Evolutionary conservation across 37 sponge, comb jelly and placozoan genomes (phyloP).

Genomic region (Theonella swinhoei): DNA sequence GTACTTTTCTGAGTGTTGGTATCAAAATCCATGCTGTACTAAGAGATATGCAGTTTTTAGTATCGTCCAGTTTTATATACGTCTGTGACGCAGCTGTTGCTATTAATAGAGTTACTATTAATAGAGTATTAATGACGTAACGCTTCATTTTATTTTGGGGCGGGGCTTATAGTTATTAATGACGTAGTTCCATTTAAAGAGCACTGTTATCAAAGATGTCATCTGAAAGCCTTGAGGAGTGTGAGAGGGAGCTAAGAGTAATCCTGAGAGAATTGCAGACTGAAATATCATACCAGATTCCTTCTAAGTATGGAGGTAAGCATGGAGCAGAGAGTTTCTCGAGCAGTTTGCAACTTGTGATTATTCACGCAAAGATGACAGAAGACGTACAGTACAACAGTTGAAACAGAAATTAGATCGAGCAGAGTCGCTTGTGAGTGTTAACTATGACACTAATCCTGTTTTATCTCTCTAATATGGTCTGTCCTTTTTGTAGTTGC

Average conservation of each 20-base stretch:
- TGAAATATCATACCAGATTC: slow-evolving; percentile 27
- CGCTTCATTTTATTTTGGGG: background rate
- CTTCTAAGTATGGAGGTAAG: slow-evolving; percentile 32
- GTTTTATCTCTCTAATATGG: background rate
- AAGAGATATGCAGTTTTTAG: too few species aligned
- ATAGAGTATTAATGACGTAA: background rate
- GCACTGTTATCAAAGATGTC: slow-evolving; percentile 18
- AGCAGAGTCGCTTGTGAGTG: slow-evolving; percentile 29
- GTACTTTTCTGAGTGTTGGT: background rate
- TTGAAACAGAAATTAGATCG: slow-evolving; percentile 15
- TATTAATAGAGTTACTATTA: too few species aligned
- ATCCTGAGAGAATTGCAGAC: slow-evolving; percentile 22
- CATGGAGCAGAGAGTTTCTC: too few species aligned
- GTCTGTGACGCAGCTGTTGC: too few species aligned
- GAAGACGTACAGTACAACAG: slow-evolving; percentile 25
- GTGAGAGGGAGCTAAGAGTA: slow-evolving; percentile 22
- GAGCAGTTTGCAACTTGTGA: too few species aligned
- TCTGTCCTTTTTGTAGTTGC: slow-evolving; percentile 22
- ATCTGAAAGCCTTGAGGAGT: slow-evolving; percentile 37
- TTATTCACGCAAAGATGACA: slow-evolving; percentile 40
- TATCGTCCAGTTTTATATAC: too few species aligned
- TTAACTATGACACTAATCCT: background rate
- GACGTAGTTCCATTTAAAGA: background rate
- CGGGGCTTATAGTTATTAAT: background rate
- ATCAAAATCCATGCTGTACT: too few species aligned